phyloP scores from a whole-genome alignment of 2,888 invertebrate species.

The Ceratothoa steindachneri region DNA sequence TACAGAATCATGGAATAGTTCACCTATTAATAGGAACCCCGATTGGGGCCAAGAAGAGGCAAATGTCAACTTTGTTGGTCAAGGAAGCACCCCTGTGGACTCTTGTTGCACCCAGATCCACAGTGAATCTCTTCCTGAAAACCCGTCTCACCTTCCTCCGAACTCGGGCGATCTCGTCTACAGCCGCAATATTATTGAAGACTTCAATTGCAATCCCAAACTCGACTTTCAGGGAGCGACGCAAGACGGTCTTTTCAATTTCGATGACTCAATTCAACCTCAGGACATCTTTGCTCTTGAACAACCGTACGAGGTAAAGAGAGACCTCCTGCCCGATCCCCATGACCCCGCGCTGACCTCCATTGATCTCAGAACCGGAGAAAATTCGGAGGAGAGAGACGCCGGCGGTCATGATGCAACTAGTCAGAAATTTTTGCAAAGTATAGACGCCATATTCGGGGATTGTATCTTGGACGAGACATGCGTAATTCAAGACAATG shows the following conservation, averaged over 20 bases:
- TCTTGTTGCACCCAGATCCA: not conserved
- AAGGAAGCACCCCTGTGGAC: not conserved
- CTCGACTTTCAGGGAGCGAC: not conserved
- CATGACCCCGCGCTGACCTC: not conserved
- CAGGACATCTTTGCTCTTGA: slow-evolving; percentile 7
- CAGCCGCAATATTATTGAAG: not conserved
- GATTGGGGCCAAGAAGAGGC: not conserved
- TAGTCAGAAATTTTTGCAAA: slow-evolving; percentile 3
- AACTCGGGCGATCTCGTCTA: not conserved
- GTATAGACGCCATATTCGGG: not conserved
- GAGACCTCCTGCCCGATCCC: not conserved
- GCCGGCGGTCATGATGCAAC: not conserved
- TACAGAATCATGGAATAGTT: not conserved
- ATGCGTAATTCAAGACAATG: not conserved
- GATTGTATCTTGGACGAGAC: not conserved
- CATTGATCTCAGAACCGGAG: not conserved
- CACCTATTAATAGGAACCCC: not conserved
- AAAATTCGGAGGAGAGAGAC: not conserved
- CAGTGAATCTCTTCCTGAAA: not conserved
- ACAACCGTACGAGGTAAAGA: slow-evolving; percentile 1
- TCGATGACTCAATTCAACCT: not conserved
- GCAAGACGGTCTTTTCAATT: not conserved
- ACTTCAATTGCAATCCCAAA: not conserved
- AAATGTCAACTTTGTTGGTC: not conserved
- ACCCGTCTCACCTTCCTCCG: not conserved